phyloP scores from a whole-genome alignment of 2,797 vertebrate species.

The Naso thynnoides region DNA sequence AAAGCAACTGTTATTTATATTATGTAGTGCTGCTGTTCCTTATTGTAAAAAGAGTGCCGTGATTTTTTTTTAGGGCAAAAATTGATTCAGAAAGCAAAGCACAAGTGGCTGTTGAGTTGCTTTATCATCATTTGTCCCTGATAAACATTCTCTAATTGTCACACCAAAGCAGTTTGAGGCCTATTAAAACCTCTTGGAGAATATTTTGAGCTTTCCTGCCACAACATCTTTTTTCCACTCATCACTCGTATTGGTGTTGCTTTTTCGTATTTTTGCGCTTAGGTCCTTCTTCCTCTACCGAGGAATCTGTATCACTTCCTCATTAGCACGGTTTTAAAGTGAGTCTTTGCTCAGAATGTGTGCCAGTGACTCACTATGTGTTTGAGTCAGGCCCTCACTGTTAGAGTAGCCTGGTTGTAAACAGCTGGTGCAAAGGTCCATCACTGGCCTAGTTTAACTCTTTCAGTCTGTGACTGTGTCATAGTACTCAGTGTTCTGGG shows the following conservation, averaged over 20 bases:
- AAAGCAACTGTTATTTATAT: neutral
- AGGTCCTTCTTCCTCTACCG: neutral
- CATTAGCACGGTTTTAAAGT: neutral
- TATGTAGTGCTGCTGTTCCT: neutral
- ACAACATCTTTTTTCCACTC: neutral
- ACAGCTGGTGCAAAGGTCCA: constrained; percentile 63
- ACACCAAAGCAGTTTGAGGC: neutral
- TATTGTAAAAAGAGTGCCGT: neutral
- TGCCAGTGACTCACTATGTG: constrained; percentile 42
- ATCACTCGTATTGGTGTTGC: neutral
- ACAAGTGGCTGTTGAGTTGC: neutral
- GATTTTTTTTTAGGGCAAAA: neutral
- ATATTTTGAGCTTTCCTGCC: neutral
- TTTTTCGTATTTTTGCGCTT: neutral
- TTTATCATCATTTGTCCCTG: neutral
- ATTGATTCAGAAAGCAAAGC: constrained; percentile 1
- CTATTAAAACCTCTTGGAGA: neutral
- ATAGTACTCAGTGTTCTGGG: neutral
- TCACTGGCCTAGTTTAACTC: constrained; percentile 51
- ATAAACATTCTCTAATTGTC: constrained; percentile 7
- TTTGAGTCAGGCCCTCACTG: neutral
- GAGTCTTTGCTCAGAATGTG: neutral
- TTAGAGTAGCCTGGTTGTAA: constrained; percentile 51
- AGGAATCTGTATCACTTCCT: neutral
- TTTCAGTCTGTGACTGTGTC: constrained; percentile 13